These are phyloP conservation scores for Osmerus mordax DNA, from an alignment of 2,113 vertebrate species.

Conservation along the genomic window DNA sequence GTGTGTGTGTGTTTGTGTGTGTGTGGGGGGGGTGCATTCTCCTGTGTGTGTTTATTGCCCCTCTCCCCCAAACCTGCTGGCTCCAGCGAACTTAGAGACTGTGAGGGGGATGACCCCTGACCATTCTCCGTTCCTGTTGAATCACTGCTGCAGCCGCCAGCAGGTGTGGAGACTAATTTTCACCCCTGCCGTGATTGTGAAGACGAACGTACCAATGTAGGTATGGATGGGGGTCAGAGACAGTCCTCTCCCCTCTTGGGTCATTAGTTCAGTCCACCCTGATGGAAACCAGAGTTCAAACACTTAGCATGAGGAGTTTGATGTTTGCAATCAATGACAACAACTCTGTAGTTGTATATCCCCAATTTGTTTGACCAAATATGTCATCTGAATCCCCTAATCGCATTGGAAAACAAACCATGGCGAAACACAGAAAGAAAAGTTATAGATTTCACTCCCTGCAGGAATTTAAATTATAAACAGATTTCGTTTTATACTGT, in stretches of 20 bases:
- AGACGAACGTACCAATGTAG: background rate
- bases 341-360: constrained; percentile 30
- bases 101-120: constrained; percentile 53
- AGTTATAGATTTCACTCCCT: constrained; percentile 45
- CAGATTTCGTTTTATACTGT: constrained; percentile 57
- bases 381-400: constrained; percentile 46
- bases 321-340: constrained; percentile 11
- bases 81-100: constrained; percentile 31
- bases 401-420: constrained; percentile 45
- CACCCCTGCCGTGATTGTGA: constrained; percentile 44
- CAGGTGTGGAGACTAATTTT: constrained; percentile 70
- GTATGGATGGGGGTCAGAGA: background rate
- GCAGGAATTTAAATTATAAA: constrained; percentile 60
- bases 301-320: background rate
- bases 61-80: constrained; percentile 12
- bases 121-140: constrained; percentile 57
- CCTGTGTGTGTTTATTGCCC: constrained; percentile 18
- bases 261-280: too few species aligned
- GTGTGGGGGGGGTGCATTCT: background rate
- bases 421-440: constrained; percentile 28
- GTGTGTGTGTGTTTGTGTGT: background rate
- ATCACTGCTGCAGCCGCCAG: constrained; percentile 49
- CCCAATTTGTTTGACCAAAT: constrained; percentile 33
- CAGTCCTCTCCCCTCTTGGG: background rate
- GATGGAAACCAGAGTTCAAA: constrained; percentile 21